Evolutionary conservation across 2,888 invertebrate species (phyloP).

Genomic region (Latrodectus hesperus): DNA sequence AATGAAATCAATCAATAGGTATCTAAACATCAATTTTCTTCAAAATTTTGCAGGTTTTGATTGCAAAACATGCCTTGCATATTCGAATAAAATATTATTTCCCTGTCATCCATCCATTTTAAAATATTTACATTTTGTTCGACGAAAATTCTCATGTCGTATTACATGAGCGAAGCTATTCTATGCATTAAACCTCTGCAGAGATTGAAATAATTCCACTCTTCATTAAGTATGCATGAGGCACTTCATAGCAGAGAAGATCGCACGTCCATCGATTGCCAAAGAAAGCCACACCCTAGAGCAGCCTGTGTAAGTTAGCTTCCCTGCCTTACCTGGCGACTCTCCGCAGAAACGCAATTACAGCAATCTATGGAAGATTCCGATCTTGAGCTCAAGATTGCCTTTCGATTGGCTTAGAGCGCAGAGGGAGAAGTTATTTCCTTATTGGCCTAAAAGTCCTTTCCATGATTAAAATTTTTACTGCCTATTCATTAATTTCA

Average conservation of each 20-base stretch:
- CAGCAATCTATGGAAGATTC: conserved; percentile 31
- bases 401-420: neutral
- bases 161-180: neutral
- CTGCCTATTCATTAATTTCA: too few species aligned
- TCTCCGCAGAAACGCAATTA: conserved; percentile 22
- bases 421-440: too few species aligned
- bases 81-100: too few species aligned
- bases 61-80: too few species aligned
- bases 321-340: conserved; percentile 15
- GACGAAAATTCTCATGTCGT: too few species aligned
- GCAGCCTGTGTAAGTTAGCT: conserved; percentile 8
- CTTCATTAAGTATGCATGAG: conserved; percentile 55
- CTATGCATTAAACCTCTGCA: neutral
- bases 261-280: conserved; percentile 43
- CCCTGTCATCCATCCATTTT: too few species aligned
- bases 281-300: conserved; percentile 54
- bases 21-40: too few species aligned
- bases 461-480: too few species aligned
- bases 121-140: too few species aligned
- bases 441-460: too few species aligned
- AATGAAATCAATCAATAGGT: too few species aligned
- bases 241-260: conserved; percentile 32
- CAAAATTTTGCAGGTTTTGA: too few species aligned
- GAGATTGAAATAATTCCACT: neutral
- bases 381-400: conserved; percentile 17